Conservation (phyloP, 2,797 vertebrate species). For the Acipenser ruthenus region DNA sequence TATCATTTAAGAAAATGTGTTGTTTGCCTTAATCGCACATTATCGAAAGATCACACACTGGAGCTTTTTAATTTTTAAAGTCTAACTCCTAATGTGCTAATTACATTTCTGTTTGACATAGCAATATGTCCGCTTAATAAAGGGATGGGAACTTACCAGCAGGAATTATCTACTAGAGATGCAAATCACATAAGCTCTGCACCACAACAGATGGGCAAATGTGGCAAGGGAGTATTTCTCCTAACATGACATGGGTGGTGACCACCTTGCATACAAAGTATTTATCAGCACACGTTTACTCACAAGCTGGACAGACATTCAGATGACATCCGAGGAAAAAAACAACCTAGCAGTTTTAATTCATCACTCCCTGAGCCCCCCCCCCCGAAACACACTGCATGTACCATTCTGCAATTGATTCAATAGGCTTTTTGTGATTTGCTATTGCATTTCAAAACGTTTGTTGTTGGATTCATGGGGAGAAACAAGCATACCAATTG, state of each 20-base stretch:
- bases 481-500: no score
- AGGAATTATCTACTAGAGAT: conserved; percentile 4
- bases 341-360: neutral
- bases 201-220: neutral
- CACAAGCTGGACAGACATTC: neutral
- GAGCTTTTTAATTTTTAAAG: conserved; percentile 6
- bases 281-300: conserved; percentile 1
- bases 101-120: conserved; percentile 13
- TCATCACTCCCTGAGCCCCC: neutral
- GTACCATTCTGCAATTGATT: no score
- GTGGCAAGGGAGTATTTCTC: neutral
- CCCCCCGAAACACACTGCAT: conserved; percentile 13
- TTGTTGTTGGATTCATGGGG: no score
- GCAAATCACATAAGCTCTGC: conserved; percentile 8
- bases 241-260: neutral
- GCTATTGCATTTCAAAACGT: no score
- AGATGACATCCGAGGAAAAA: neutral
- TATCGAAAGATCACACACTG: conserved; percentile 3
- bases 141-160: neutral
- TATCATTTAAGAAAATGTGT: neutral
- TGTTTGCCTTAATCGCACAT: neutral
- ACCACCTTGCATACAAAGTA: neutral
- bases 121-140: conserved; percentile 11
- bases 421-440: no score
- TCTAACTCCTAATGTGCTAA: conserved; percentile 3